Evolutionary conservation across 2,797 vertebrate species (phyloP), one percentile per base, ranked within the genome.

Genomic region (Threskiornis aethiopicus): DNA sequence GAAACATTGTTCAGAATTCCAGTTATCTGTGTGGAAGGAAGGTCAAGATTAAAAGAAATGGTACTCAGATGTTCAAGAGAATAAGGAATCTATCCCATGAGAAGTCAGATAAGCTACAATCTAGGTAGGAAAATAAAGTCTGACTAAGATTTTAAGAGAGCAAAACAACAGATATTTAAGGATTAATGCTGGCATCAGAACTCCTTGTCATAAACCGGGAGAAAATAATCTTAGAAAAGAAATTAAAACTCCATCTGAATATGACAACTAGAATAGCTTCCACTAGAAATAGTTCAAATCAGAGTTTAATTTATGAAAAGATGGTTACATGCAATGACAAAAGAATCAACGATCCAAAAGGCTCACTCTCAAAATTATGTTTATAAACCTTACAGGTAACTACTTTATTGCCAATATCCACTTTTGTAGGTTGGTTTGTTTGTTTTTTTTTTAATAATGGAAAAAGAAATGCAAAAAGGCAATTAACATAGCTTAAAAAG

Each of bases 41-140:
- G 87, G 91, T 89, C 90, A 97, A 47, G 62, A 93, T 81, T 84
- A 88, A 79, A 81, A 90, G n/a, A 86, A 95, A 91, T 46, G 41
- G 51, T 33, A 84, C 73, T 95, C 21, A 14, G 55, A 93, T 87
- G 66, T 95, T 82, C 70, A 93, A 52, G 42, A 90, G 54, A 87
- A 90, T 58, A 77, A 67, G 59, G 12, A 96, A 93, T 90, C 77
- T 90, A 72, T 90, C 93, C 91, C 96, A 85, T 51, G 91, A 93
- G 94, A 96, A 70, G 33, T 73, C 55, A 89, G 62, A 91, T 83
- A 83, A 87, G 52, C 59, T 89, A 89, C 16, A 73, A 24, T 69
- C 51, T 83, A 83, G 64, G 75, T 83, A 83, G 64, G 75, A 92
- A 96, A 96, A 95, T 62, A 90, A 92, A 84, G 37, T 92, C 66